phyloP scores from a whole-genome alignment of 2,888 invertebrate species.

The Protonemura montana region DNA sequence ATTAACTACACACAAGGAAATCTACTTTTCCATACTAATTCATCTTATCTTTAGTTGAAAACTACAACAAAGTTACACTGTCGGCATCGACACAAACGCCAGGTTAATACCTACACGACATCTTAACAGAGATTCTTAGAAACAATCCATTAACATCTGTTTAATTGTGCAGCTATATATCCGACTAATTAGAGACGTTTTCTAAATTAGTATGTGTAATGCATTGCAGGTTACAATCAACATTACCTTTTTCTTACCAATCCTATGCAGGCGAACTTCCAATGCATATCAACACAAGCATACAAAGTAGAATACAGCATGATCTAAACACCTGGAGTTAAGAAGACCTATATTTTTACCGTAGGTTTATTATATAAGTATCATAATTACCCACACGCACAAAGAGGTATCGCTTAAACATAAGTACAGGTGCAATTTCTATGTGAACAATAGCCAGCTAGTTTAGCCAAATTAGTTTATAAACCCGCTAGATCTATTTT shows the following conservation, averaged over 20 bases:
- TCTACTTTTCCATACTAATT: neutral
- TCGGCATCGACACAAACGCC: neutral
- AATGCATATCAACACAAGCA: too few relatives aligned
- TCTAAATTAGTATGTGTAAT: neutral
- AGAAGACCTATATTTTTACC: neutral
- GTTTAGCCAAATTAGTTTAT: neutral
- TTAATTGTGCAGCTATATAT: conserved; percentile 3
- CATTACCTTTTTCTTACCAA: conserved; percentile 13
- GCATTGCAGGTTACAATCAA: neutral
- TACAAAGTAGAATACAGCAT: too few relatives aligned
- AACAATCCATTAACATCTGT: conserved; percentile 30
- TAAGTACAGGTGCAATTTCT: neutral
- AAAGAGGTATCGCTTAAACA: neutral
- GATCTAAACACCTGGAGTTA: neutral
- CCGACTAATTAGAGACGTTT: conserved; percentile 15
- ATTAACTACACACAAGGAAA: neutral
- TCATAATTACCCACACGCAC: neutral
- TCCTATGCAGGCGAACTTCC: neutral
- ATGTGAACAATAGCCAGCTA: neutral
- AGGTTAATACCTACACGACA: neutral
- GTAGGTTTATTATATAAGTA: neutral
- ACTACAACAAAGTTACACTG: neutral
- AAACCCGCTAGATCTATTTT: neutral
- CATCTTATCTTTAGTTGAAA: neutral
- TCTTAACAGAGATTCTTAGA: neutral